A percentile compares a stretch with the other conserved stretches of the same genome.
phyloP scores from a whole-genome alignment of 2,888 invertebrate genomes.

The Agrilus mali region DNA sequence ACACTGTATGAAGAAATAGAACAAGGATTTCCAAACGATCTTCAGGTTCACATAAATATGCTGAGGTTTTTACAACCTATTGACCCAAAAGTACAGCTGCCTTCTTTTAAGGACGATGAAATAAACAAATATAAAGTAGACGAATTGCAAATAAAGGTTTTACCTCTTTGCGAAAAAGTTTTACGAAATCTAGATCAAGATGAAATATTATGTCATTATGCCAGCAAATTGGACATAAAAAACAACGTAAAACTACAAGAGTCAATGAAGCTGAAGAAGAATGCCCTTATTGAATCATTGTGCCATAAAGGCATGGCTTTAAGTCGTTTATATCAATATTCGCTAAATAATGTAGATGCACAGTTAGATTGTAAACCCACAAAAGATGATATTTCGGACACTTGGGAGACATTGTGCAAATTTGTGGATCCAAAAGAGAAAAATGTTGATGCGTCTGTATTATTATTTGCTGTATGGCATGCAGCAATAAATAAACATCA shows the following conservation, averaged over 20 bases:
- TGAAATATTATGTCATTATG: conserved; percentile 67
- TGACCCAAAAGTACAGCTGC: conserved; percentile 36
- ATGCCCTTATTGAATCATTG: conserved; percentile 66
- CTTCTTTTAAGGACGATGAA: conserved; percentile 18
- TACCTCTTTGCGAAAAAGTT: conserved; percentile 52
- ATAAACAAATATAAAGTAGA: conserved; percentile 12
- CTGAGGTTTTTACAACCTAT: conserved; percentile 62
- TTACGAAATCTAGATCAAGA: conserved; percentile 63
- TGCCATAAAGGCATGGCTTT: conserved; percentile 63
- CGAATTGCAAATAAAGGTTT: conserved; percentile 39
- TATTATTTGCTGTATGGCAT: conserved; percentile 73
- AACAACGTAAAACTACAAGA: conserved; percentile 57
- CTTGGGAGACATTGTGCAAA: conserved; percentile 61
- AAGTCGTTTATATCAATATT: conserved; percentile 44
- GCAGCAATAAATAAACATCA: conserved; percentile 65
- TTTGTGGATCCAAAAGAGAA: conserved; percentile 67
- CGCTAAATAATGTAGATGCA: conserved; percentile 21
- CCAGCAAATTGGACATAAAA: conserved; percentile 67
- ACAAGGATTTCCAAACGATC: conserved; percentile 57
- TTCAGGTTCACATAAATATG: conserved; percentile 67
- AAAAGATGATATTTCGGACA: conserved; percentile 43
- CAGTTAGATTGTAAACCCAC: too few species aligned
- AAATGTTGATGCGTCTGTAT: conserved; percentile 45
- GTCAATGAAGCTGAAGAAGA: conserved; percentile 71
- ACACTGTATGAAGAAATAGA: conserved; percentile 60